Percentiles rank a stretch among this genome's conserved stretches.
phyloP scores from a whole-genome alignment of 2,888 invertebrate genomes.

The Drosophila anceps region DNA sequence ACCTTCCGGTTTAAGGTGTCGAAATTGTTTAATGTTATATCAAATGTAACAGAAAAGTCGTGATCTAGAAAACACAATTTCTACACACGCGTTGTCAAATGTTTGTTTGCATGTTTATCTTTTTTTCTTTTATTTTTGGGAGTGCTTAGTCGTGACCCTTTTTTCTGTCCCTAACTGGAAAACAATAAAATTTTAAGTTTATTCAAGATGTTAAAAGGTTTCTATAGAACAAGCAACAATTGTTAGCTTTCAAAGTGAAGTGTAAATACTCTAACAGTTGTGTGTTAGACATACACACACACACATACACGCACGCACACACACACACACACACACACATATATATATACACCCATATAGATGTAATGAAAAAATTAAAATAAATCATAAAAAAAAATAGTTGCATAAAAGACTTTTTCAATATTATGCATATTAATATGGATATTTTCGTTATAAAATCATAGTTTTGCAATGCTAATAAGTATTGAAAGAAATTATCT shows the following conservation, averaged over 20 bases:
- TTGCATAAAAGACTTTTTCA: not conserved
- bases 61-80: constrained; percentile 25
- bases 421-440: not conserved
- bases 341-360: no score
- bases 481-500: no score
- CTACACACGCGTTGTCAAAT: constrained; percentile 6
- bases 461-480: not conserved
- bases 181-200: constrained; percentile 7
- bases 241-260: not conserved
- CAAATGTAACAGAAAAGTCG: constrained; percentile 22
- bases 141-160: constrained; percentile 8
- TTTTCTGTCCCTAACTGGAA: constrained; percentile 8
- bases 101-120: not conserved
- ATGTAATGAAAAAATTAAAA: not conserved
- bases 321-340: not conserved
- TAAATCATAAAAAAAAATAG: no score
- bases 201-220: constrained; percentile 5
- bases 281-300: not conserved
- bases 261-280: not conserved
- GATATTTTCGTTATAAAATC: not conserved
- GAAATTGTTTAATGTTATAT: constrained; percentile 5
- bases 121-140: not conserved
- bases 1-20: not conserved
- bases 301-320: not conserved
- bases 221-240: constrained; percentile 4